phyloP scores from a whole-genome alignment of 1,140 invertebrate genomes.

The Drosophila ercepeae region DNA sequence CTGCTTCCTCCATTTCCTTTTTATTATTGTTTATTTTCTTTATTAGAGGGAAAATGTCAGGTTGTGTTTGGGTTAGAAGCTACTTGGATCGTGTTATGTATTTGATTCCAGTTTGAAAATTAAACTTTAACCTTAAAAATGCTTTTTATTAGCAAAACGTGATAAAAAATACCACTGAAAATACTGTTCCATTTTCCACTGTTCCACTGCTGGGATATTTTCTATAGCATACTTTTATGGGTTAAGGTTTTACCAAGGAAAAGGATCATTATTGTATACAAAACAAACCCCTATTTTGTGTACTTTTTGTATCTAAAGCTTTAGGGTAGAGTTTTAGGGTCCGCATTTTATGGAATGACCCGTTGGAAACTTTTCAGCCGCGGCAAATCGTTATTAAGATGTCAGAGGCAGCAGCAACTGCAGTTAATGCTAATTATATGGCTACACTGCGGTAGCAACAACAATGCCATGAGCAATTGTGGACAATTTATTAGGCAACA shows the following conservation, averaged over 20 bases:
- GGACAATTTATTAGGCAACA: slow-evolving; percentile 52
- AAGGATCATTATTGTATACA: background rate
- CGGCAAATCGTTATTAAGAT: slow-evolving; percentile 18
- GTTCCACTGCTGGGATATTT: background rate
- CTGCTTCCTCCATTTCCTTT: background rate
- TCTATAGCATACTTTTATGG: background rate
- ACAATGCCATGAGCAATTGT: slow-evolving; percentile 47
- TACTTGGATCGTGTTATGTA: too few relatives aligned
- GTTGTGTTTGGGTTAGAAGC: too few relatives aligned
- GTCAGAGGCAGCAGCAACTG: slow-evolving; percentile 12
- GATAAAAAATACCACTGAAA: too few relatives aligned
- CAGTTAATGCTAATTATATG: slow-evolving; percentile 57
- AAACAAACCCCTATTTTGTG: background rate
- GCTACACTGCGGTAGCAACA: slow-evolving; percentile 16
- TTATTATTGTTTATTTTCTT: background rate
- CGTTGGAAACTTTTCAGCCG: slow-evolving; percentile 3
- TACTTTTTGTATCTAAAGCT: too few relatives aligned
- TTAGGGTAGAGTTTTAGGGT: too few relatives aligned
- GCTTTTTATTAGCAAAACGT: too few relatives aligned
- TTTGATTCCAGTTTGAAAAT: too few relatives aligned
- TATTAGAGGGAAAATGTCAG: too few relatives aligned
- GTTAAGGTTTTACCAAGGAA: background rate
- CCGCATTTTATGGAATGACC: background rate
- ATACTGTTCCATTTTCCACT: too few relatives aligned
- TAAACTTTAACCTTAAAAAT: too few relatives aligned